A percentile compares a stretch with the other conserved stretches of the same genome.
phyloP scores from a whole-genome alignment of 2,888 invertebrate species.

The Agrochola macilenta region DNA sequence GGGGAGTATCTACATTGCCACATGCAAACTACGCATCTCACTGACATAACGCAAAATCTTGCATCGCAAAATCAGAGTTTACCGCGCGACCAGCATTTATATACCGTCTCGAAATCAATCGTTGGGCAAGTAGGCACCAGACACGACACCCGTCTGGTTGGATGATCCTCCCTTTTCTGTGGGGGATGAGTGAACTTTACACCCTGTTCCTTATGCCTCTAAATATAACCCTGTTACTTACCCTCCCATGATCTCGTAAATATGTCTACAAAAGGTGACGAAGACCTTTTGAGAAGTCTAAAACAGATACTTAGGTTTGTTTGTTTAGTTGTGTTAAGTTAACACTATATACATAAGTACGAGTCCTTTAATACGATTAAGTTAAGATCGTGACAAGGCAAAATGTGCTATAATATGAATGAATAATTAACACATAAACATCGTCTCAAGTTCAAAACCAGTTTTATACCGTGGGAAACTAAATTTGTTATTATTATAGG shows the following conservation, averaged over 20 bases:
- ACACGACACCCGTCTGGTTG: too few species aligned
- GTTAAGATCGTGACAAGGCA: slow-evolving; percentile 73
- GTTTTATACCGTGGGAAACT: slow-evolving; percentile 73
- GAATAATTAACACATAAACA: slow-evolving; percentile 72
- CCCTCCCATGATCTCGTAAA: not conserved
- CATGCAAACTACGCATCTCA: not conserved
- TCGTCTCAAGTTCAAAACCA: slow-evolving; percentile 76
- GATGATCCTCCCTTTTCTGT: not conserved
- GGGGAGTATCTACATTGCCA: not conserved
- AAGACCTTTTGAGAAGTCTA: too few species aligned
- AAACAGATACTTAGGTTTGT: not conserved
- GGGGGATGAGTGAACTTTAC: not conserved
- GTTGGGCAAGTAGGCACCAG: too few species aligned
- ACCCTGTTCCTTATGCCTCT: too few species aligned
- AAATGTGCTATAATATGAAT: slow-evolving; percentile 65
- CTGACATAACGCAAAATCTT: not conserved
- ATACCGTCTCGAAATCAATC: not conserved
- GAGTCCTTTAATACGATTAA: slow-evolving; percentile 43
- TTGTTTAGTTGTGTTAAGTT: not conserved
- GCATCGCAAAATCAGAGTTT: not conserved
- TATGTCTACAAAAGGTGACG: not conserved
- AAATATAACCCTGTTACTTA: not conserved
- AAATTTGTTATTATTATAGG: slow-evolving; percentile 62
- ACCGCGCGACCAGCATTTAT: not conserved
- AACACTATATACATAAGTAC: not conserved